Base-by-base conservation (phyloP, 2,888 invertebrate genomes). In the Troilus luridus region DNA sequence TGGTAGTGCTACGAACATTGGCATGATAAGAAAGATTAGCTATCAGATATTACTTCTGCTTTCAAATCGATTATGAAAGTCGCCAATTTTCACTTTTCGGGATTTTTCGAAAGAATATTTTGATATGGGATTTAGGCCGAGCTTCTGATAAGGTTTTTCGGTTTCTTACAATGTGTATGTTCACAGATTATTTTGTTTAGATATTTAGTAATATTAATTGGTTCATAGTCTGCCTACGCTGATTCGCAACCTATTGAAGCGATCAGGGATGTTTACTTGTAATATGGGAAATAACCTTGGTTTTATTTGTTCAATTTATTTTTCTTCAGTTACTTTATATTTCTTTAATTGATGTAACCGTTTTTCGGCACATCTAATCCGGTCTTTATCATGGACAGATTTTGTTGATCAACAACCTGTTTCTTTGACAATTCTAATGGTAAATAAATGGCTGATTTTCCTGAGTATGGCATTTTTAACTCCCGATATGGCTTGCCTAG, bases 401-500 rank as follows among this genome's bases (percentile, higher is more conserved):
- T 21, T 85, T 85, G 81, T 81, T 85, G 21, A 85, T 56, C 72
- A 77, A 77, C 72, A 77, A 77, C 27, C 72, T 85, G 56, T 85
- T 81, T 54, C 14, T 81, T 58, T 85, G 85, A 54, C 56, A 85
- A 56, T 85, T 58, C n/a, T 56, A 0, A 85, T 85, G 56, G 56
- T 56, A 85, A 85, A 85, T 56, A 85, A 58, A 85, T 85, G 85
- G 85, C 85, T 0, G 85, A 85, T 85, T 85, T 19, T 85, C 85
- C 85, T n/a, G 85, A 85, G 21, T 85, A 85, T 85, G 85, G 85
- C 6, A 85, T 56, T 85, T 85, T 85, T 21, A 85, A 85, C 56
- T 85, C 56, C 1, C 56, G 85, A 85, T 85, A 56, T 58, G 85
- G 56, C n/a, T n/a, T 85, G 17, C 11, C 56, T 56, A 54, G n/a